Conservation (phyloP, 2,797 vertebrate genomes). For the Perdix hodgsoniae region DNA sequence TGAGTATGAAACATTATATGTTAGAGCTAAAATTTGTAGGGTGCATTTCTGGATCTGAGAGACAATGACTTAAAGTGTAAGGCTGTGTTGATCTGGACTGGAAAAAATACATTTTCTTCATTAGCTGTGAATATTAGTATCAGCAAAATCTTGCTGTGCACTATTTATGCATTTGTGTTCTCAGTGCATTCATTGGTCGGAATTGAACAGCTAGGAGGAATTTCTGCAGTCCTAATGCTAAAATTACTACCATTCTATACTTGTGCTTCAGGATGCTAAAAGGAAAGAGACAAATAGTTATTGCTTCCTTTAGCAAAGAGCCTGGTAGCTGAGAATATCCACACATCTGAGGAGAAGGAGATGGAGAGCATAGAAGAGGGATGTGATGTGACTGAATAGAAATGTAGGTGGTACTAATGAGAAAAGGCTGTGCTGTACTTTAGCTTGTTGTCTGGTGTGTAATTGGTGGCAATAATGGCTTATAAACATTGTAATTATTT, state of each 20-base stretch:
- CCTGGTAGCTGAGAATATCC: background rate
- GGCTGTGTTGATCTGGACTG: background rate
- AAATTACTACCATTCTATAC: constrained; percentile 7
- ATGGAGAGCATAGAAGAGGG: background rate
- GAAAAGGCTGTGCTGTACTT: rapidly evolving
- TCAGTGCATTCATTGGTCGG: background rate
- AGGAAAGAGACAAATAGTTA: background rate
- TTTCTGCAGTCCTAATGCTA: background rate
- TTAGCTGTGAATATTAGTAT: background rate
- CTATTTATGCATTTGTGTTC: background rate
- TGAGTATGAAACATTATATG: background rate
- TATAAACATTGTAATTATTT: background rate
- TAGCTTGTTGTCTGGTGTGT: background rate
- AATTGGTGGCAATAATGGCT: background rate
- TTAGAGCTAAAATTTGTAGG: background rate
- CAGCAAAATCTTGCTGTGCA: background rate
- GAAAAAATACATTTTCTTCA: background rate
- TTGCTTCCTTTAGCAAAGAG: background rate
- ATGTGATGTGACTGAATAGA: background rate
- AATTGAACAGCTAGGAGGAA: background rate
- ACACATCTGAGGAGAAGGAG: background rate
- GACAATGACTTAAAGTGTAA: background rate
- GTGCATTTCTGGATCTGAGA: background rate
- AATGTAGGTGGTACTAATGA: background rate
- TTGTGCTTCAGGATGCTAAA: background rate